phyloP scores from a whole-genome alignment of 2,113 vertebrate genomes.

The Varanus komodoensis region DNA sequence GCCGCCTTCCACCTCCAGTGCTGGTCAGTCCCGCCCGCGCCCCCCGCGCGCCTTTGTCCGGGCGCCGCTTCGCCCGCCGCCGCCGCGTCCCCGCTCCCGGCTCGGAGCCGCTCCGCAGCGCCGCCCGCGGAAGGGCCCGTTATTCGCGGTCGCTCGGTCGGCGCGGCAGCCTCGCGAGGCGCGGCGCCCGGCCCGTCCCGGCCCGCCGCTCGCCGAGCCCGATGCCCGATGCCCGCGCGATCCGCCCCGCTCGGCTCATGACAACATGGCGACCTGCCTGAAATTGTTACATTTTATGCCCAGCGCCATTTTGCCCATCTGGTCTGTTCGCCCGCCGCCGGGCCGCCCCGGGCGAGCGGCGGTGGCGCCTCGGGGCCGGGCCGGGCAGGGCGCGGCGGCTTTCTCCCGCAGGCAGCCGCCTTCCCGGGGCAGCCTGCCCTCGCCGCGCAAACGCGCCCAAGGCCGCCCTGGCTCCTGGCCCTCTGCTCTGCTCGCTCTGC shows the following conservation, averaged over 20 bases:
- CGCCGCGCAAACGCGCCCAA: too few relatives aligned
- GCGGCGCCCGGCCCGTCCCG: too few relatives aligned
- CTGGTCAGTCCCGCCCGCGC: constrained; percentile 82
- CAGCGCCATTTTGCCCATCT: constrained; percentile 97
- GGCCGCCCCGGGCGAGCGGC: not conserved
- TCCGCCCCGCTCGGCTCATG: constrained; percentile 71
- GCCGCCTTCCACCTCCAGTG: constrained; percentile 96
- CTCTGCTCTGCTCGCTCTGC: not conserved
- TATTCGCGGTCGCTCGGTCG: too few relatives aligned
- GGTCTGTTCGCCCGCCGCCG: constrained; percentile 77
- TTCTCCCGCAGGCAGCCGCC: not conserved
- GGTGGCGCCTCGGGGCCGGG: not conserved
- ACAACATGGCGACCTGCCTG: constrained; percentile 90
- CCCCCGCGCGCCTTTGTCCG: not conserved
- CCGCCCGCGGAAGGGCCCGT: too few relatives aligned
- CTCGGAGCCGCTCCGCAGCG: too few relatives aligned
- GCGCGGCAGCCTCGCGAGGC: too few relatives aligned
- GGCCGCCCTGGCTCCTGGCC: not conserved
- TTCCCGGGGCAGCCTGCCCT: not conserved
- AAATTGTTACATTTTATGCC: constrained; percentile 84
- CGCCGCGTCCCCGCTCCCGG: constrained; percentile 35
- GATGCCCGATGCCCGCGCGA: constrained; percentile 43
- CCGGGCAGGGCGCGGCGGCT: not conserved
- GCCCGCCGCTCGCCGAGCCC: too few relatives aligned
- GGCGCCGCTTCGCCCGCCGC: not conserved